A percentile compares a stretch with the other conserved stretches of the same genome.
Conservation (phyloP, 2,888 invertebrate species). For the Thereva nobilitata region DNA sequence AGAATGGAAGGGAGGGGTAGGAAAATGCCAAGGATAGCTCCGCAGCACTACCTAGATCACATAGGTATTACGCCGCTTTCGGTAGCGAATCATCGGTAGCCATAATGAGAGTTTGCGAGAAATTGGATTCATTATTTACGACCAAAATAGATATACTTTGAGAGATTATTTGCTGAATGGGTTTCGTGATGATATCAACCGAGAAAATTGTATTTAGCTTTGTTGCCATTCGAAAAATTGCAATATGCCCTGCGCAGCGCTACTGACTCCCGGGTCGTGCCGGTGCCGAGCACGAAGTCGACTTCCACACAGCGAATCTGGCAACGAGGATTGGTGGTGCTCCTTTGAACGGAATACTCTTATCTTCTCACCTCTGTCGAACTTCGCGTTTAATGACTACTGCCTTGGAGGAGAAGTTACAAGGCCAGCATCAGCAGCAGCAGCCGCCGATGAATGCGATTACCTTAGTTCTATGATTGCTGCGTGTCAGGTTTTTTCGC, state of each 20-base stretch:
- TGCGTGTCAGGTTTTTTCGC: no score
- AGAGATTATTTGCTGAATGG: conserved; percentile 47
- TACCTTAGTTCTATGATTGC: no score
- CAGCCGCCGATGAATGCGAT: no score
- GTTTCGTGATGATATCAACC: conserved; percentile 46
- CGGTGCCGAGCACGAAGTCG: conserved; percentile 12
- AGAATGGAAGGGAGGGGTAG: conserved; percentile 29
- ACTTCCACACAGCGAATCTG: not conserved
- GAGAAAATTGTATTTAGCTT: conserved; percentile 38
- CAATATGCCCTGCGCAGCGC: conserved; percentile 5
- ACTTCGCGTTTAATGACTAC: conserved; percentile 10
- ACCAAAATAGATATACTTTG: conserved; percentile 46
- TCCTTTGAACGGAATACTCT: not conserved
- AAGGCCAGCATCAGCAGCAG: no score
- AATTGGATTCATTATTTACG: conserved; percentile 48
- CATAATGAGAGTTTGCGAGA: conserved; percentile 45
- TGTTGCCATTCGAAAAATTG: conserved; percentile 15
- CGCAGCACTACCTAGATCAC: conserved; percentile 17
- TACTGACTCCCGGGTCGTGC: not conserved
- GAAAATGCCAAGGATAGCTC: conserved; percentile 22
- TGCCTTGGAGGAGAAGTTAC: not conserved
- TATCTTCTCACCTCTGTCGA: conserved; percentile 13
- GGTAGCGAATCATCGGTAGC: conserved; percentile 42
- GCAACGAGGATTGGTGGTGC: conserved; percentile 2
- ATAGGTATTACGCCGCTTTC: conserved; percentile 36